Percentiles rank a stretch among this genome's conserved stretches.
These are phyloP conservation scores for Platycheirus albimanus DNA, from an alignment of 2,888 invertebrate species.

Conservation along the genomic window DNA sequence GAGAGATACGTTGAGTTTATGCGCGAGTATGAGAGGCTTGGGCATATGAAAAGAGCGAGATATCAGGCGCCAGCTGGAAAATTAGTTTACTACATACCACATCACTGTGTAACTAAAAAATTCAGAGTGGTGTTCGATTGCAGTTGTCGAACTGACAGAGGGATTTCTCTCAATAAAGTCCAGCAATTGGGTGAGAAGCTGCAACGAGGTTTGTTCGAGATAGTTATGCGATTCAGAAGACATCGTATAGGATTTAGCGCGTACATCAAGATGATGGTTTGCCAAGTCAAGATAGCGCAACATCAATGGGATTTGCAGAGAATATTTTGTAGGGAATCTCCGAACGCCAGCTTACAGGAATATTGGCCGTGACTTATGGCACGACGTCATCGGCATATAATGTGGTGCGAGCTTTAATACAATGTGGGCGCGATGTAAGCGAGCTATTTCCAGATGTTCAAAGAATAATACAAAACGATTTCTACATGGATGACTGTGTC, in stretches of 20 bases:
- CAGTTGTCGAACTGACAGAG: not conserved
- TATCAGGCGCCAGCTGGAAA: no score
- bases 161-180: not conserved
- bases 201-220: constrained; percentile 6
- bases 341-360: not conserved
- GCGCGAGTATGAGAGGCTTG: no score
- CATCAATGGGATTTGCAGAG: constrained; percentile 38
- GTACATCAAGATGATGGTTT: constrained; percentile 44
- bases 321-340: constrained; percentile 42
- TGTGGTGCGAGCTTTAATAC: constrained; percentile 27
- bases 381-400: no score
- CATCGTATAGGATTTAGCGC: constrained; percentile 18
- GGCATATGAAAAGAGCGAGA: no score
- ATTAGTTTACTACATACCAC: no score
- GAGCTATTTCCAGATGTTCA: constrained; percentile 5
- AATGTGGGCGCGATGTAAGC: constrained; percentile 28
- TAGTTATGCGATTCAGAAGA: constrained; percentile 8
- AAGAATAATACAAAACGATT: constrained; percentile 12
- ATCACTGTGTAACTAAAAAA: not conserved
- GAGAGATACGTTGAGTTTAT: not conserved
- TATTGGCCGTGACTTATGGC: no score
- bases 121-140: not conserved
- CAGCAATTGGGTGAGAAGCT: not conserved
- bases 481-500: constrained; percentile 38
- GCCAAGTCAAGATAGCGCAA: constrained; percentile 12